Evolutionary conservation across 2,113 vertebrate species (phyloP).

Genomic region (Cryptomyrus ogoouensis): DNA sequence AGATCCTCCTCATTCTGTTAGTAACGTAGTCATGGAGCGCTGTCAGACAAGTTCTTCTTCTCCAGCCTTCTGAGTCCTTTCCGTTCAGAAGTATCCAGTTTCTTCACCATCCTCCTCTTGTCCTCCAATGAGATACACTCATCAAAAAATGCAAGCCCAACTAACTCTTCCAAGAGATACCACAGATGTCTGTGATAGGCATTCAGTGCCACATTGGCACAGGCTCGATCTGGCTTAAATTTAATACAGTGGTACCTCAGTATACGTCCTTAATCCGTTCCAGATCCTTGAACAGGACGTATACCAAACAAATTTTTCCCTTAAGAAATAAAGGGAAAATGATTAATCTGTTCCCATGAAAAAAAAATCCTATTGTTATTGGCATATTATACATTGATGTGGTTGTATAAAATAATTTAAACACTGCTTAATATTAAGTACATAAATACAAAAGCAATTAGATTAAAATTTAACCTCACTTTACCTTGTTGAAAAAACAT

Average conservation of each 20-base stretch:
- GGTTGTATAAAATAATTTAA: too few species aligned
- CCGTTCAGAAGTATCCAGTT: background rate
- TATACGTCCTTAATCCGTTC: too few species aligned
- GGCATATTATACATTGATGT: too few species aligned
- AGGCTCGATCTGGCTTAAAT: background rate
- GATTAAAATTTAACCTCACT: background rate
- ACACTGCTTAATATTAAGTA: background rate
- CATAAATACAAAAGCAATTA: background rate
- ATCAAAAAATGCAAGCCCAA: background rate
- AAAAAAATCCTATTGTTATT: too few species aligned
- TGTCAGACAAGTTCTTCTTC: background rate
- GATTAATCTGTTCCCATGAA: too few species aligned
- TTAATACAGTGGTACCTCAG: background rate
- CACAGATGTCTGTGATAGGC: background rate
- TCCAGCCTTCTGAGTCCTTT: background rate
- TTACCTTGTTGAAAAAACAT: background rate
- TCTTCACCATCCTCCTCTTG: background rate
- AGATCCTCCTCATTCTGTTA: background rate
- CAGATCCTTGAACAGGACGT: too few species aligned
- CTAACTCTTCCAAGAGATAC: background rate
- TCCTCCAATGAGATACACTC: background rate
- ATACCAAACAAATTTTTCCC: too few species aligned
- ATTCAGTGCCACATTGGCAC: background rate
- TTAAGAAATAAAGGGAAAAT: too few species aligned
- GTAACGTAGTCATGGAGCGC: background rate